phyloP scores from a whole-genome alignment of 1,140 invertebrate genomes.

The Trichomalopsis sarcophagae region DNA sequence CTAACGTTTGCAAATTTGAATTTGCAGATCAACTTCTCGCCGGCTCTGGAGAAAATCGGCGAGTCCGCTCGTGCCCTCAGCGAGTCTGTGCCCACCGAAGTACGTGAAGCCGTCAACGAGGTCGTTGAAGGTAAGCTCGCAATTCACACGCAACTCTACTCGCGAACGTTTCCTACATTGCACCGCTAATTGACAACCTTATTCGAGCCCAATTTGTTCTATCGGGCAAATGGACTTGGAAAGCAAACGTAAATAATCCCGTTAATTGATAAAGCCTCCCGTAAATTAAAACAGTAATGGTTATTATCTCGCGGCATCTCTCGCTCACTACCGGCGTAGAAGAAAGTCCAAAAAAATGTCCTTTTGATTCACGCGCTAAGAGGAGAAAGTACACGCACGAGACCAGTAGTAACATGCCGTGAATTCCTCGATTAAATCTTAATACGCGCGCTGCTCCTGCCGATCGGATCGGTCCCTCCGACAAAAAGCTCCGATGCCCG shows the following conservation, averaged over 20 bases:
- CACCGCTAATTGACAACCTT: neutral
- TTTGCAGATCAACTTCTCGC: slow-evolving; percentile 74
- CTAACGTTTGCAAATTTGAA: slow-evolving; percentile 19
- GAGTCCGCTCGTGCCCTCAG: slow-evolving; percentile 75
- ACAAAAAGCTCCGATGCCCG: no score
- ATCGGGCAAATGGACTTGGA: no score
- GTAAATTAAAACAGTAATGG: no score
- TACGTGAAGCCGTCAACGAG: slow-evolving; percentile 76
- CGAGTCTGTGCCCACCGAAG: slow-evolving; percentile 71
- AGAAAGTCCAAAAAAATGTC: neutral
- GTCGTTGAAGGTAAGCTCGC: slow-evolving; percentile 76
- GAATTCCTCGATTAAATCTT: neutral
- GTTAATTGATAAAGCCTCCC: no score
- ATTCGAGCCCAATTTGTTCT: neutral
- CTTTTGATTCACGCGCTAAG: neutral
- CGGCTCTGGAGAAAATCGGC: slow-evolving; percentile 71
- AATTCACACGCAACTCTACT: neutral
- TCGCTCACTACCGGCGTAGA: no score
- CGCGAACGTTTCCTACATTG: neutral
- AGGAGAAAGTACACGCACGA: neutral
- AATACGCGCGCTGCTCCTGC: neutral
- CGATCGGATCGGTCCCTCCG: no score
- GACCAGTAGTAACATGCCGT: neutral
- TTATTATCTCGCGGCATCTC: no score
- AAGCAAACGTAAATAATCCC: no score